Base-by-base conservation (phyloP, 2,113 vertebrate genomes). In the Coptodon rendalli region DNA sequence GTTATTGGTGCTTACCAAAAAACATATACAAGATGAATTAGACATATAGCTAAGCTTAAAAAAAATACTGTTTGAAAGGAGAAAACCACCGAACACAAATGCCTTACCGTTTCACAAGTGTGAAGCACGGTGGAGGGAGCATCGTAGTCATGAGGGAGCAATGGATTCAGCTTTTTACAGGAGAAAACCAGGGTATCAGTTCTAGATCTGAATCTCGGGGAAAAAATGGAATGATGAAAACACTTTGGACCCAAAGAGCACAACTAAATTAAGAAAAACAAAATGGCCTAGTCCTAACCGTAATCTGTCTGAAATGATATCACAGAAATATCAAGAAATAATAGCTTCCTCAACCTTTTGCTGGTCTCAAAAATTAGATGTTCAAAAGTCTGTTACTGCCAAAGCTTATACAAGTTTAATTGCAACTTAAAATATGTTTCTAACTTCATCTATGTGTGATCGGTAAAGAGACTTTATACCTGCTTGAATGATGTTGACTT, bases 141-240 rank as follows among this genome's bases (percentile, higher is more conserved):
- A 29, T 50, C 43, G 1, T 50, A 45, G 43, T 19, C 71, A 19
- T 0, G 43, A 76, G 43, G 43, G 4, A 78, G 16, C 71, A n/a
- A 31, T 78, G 71, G 27, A 29, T 29, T 76, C 8, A 19, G 40
- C 71, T 76, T 73, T 45, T 5, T 73, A 3, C 0, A 27, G 40
- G 68, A 5, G 9, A 76, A 76, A 48, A 27, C 40, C 40, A 48
- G 68, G 40, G 48, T 48, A 48, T 16, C 5, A 10, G 22, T 48
- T 76, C 40, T 17, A 27, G 68, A 76, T 48, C 1, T 45, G 22
- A 10, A 17, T 43, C 22, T 76, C 0, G 0, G 16, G 14, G 40
- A 0, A 0, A 7, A 71, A 48, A 19, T 48, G 27, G 3, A 17
- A 16, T 48, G 40, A 48, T 48, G 1, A 27, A 48, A 48, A 45